Base-by-base conservation (phyloP, 2,888 invertebrate species). In the Spilosoma lubricipeda region DNA sequence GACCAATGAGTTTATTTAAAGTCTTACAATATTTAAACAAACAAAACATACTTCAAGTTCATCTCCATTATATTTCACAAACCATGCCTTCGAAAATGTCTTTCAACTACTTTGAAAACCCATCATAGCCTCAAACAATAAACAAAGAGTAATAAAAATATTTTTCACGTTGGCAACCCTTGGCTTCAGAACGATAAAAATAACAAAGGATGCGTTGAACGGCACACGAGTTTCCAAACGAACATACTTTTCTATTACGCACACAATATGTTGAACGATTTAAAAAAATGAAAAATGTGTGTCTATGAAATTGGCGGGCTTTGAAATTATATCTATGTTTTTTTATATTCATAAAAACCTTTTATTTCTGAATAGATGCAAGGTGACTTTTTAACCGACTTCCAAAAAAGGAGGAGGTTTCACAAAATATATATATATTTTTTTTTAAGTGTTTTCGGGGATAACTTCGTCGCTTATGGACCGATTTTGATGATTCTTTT, bases 181-280 rank as follows among this genome's bases (percentile, higher is more conserved):
- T 56, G 71, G 73, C 74, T 84, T 78, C 68, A 71, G 75, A 79
- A 82, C 85, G 80, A 82, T 80, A 83, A 85, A 85, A 82, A 67
- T 79, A 84, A 86, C 85, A 86, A 87, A 84, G 81, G 80, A 67
- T 74, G 73, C 74, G 79, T 78, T 78, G 80, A 82, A 83, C 83
- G 77, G 79, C 73, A 79, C 73, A 80, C 75, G 81, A 76, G 80
- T 81, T 81, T 81, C 70, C 75, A 80, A 84, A 87, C 82, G 80
- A 79, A 77, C 77, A 80, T 84, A 83, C 80, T 84, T 86, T 82
- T 79, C 84, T 83, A 87, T 86, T 86, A 82, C 63, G 77, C 73
- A 75, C 48, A 48, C 48, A 48, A 20, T 76, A 75, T 77, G 76
- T 63, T 76, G 75, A 76, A 72, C 73, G 76, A 71, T 78, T 77